Conservation (phyloP, 2,113 vertebrate species). For the Girardinichthys multiradiatus region DNA sequence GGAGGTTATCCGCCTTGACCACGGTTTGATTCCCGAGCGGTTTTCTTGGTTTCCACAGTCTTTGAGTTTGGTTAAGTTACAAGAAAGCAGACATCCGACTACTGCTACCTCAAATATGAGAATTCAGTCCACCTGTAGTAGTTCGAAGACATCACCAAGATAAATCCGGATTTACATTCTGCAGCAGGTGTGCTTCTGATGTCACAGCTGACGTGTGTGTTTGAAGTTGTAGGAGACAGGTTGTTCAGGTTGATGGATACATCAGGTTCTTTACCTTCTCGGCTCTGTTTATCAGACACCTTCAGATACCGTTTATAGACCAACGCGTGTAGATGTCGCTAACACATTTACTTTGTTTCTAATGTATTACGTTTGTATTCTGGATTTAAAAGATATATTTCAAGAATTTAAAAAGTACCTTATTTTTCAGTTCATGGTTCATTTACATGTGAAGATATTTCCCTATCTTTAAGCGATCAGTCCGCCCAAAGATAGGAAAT, state of each 20-base stretch:
- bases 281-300: no score
- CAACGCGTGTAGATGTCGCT: no score
- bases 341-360: no score
- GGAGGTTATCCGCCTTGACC: slow-evolving; percentile 72
- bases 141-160: not conserved
- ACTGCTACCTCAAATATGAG: not conserved
- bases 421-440: not conserved
- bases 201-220: not conserved
- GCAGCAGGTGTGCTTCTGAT: not conserved
- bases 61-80: no score
- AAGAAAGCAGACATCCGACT: not conserved
- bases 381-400: no score
- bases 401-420: no score
- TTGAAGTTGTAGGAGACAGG: not conserved
- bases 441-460: not conserved
- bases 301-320: no score
- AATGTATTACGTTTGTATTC: no score
- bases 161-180: slow-evolving; percentile 45
- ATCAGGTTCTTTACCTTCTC: not conserved
- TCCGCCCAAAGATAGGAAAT: not conserved
- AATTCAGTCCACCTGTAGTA: not conserved
- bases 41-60: not conserved
- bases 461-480: not conserved
- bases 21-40: slow-evolving; percentile 21
- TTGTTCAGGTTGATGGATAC: not conserved